Evolutionary conservation across 2,888 invertebrate genomes (phyloP), one percentile per base, ranked within the genome.

Genomic region (Temnothorax ravouxi): DNA sequence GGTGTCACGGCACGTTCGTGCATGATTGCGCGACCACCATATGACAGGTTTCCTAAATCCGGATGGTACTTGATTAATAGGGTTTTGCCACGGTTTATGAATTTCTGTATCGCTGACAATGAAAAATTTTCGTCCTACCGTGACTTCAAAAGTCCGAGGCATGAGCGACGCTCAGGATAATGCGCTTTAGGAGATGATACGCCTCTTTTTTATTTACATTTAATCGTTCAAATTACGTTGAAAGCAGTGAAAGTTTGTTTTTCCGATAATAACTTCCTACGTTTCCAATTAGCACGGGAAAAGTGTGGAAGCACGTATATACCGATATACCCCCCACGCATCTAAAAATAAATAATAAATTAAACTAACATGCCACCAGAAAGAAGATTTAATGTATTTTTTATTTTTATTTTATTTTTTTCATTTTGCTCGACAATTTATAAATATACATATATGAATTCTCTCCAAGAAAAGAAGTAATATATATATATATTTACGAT

Each of bases 51-150:
- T 25, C 25, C 6, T 9, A 8, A 54, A 66, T 66, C 18, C 8
- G 11, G 1, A 56, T 56, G 34, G 15, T 41, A 18, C 3, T 66
- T 79, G 44, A 69, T 79, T 59, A 71, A 79, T 79, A 69, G n/a
- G 11, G 0, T 59, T 21, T 56, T 50, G 25, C 15, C 15, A 21
- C 13, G 9, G 21, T n/a, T 59, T 44, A 64, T 66, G 15, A 56
- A 44, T 2, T 56, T 67, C 9, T 69, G 15, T 56, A n/a, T 47
- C 18, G 18, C 15, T 56, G 2, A 5, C 25, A 1, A 41, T 44
- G n/a, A n/a, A 62, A 76, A 64, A 62, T 38, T 54, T 54, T 25
- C 3, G 5, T 21, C 41, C n/a, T 9, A 4, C 18, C 9, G 13
- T 38, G 18, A 67, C 13, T 44, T 59, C 15, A 44, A 21, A 29